Base-by-base conservation (phyloP, 53 echinoderm and acorn worm species). In the Hippasteria phrygiana region DNA sequence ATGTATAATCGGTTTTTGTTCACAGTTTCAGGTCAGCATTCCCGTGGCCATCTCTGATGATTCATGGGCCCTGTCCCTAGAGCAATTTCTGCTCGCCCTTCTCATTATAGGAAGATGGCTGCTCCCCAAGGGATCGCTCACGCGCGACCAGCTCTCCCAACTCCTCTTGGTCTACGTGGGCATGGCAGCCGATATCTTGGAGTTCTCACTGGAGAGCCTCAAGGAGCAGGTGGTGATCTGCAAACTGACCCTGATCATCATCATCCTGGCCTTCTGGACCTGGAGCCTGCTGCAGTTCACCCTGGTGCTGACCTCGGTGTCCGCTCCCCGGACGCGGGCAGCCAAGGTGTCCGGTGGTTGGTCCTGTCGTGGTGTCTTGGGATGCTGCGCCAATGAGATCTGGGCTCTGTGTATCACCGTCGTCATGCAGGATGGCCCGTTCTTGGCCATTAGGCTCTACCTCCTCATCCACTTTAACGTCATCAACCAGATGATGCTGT, bases 401-500 rank as follows among this genome's bases (percentile, higher is more conserved):
- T 94, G 96, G 94, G 90, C 94, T 3, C 63, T 96, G 71, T 43
- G 78, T 55, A 88, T 96, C 47, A 88, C 93, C 41, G 47, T 94
- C 28, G 0, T 93, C 9, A 89, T 94, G 91, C 96, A 96, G 46
- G 96, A 96, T 87, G 89, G 79, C 16, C 96, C 96, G 55, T 96
- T 94, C 81, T 56, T 96, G 22, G 91, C 33, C 34, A 92, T 96
- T 91, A 77, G 96, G 35, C 87, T 94, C 45, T 94, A 92, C 48
- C 92, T 96, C 33, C 77, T 96, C 40, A 88, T 94, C 45, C 10
- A 88, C 26, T 55, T 75, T 42, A 63, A 77, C 20, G 87, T 89
- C 48, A 78, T 95, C 88, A 96, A 92, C 40, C 88, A 93, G 32
- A 96, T 95, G 94, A 96, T 96, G 96, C 55, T 96, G 32, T 96